Percentiles rank a stretch among this genome's conserved stretches.
Conservation (phyloP, 2,797 vertebrate genomes). For the Spheniscus humboldti region DNA sequence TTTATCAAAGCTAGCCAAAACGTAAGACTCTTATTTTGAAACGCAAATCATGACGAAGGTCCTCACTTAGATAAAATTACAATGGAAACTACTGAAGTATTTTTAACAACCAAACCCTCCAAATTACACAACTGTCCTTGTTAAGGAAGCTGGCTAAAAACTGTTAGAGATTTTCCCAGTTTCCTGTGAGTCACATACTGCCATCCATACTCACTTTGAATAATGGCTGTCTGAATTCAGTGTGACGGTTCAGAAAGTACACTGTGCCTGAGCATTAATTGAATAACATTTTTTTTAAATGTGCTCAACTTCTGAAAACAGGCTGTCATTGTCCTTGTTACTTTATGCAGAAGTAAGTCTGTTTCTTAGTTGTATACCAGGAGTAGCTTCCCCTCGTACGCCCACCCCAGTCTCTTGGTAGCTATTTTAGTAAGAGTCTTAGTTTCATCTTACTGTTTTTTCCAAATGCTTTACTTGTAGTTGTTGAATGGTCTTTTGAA, state of each 20-base stretch:
- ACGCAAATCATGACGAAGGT: not conserved
- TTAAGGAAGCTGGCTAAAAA: constrained; percentile 13
- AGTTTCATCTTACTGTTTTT: not conserved
- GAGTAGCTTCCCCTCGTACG: not conserved
- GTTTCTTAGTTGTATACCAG: not conserved
- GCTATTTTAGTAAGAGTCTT: not conserved
- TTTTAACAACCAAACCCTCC: constrained; percentile 14
- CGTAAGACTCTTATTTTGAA: constrained; percentile 57
- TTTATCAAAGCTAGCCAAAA: not conserved
- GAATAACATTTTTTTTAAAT: not conserved
- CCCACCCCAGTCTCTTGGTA: not conserved
- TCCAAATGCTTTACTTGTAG: not conserved
- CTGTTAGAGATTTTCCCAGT: not conserved
- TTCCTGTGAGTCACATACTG: constrained; percentile 32
- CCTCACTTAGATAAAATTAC: constrained; percentile 48
- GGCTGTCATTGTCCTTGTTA: constrained; percentile 36
- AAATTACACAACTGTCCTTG: constrained; percentile 7
- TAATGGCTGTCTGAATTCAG: not conserved
- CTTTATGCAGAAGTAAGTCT: constrained; percentile 39
- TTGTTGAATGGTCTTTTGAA: constrained; percentile 18
- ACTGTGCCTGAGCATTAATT: not conserved
- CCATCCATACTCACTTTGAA: not conserved
- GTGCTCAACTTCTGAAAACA: not conserved
- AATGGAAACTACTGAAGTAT: constrained; percentile 33
- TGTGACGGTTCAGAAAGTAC: not conserved